A percentile compares a stretch with the other conserved stretches of the same genome.
phyloP scores from a whole-genome alignment of 2,888 invertebrate genomes.

The Pasiphila rectangulata region DNA sequence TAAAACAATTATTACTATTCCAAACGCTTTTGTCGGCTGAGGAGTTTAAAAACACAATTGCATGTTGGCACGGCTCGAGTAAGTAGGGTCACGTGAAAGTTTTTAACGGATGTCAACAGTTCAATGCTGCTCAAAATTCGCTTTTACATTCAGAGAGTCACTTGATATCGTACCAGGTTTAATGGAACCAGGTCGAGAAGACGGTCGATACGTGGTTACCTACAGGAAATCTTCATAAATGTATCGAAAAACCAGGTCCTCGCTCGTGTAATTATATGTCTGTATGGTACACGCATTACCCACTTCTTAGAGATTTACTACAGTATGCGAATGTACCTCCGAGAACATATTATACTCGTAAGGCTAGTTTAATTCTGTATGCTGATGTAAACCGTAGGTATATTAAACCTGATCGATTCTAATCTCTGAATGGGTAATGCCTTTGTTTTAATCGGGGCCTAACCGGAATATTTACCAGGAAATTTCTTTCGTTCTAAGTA shows the following conservation, averaged over 20 bases:
- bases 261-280: not conserved
- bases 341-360: conserved; percentile 10
- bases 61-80: conserved; percentile 15
- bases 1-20: conserved; percentile 15
- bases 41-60: conserved; percentile 31
- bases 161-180: conserved; percentile 42
- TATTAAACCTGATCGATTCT: conserved; percentile 19
- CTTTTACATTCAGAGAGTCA: conserved; percentile 43
- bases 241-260: not conserved
- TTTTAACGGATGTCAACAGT: conserved; percentile 44
- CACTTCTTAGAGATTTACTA: conserved; percentile 11
- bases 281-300: not conserved
- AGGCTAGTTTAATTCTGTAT: too few species aligned
- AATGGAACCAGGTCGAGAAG: conserved; percentile 62
- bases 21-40: conserved; percentile 18
- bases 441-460: conserved; percentile 19
- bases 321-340: conserved; percentile 2
- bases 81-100: conserved; percentile 52
- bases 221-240: conserved; percentile 9
- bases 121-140: conserved; percentile 49
- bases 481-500: conserved; percentile 24
- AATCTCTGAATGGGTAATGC: conserved; percentile 16
- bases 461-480: conserved; percentile 18
- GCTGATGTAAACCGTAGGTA: not conserved
- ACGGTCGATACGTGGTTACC: conserved; percentile 21